A percentile compares a stretch with the other conserved stretches of the same genome.
Evolutionary conservation across 2,888 invertebrate genomes (phyloP).

Genomic region (Dyspetes luteomarginatus): DNA sequence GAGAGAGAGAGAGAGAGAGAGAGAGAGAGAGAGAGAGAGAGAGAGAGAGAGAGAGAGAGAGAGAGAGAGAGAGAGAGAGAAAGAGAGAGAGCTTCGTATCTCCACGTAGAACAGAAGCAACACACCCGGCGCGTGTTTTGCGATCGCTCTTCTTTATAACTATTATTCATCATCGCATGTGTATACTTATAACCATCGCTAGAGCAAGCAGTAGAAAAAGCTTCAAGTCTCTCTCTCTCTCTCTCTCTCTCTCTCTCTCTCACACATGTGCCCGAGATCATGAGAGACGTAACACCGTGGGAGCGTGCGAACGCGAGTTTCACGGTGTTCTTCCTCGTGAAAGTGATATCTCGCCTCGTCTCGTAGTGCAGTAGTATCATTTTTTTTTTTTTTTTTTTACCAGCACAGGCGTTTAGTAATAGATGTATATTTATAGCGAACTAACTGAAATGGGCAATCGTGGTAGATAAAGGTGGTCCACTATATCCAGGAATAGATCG

Average conservation of each 20-base stretch:
- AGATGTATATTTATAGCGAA: not conserved
- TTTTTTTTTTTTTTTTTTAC: not conserved
- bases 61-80: too few relatives aligned
- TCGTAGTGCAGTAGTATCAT: constrained; percentile 27
- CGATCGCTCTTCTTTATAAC: not conserved
- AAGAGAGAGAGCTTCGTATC: too few relatives aligned
- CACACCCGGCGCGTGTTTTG: constrained; percentile 36
- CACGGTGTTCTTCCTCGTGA: constrained; percentile 79
- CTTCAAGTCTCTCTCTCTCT: not conserved
- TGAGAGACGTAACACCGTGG: constrained; percentile 78
- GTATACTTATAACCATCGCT: constrained; percentile 1
- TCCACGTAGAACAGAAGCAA: constrained; percentile 2
- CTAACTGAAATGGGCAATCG: not conserved
- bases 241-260: not conserved
- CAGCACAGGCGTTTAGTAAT: not conserved
- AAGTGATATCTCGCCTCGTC: constrained; percentile 75
- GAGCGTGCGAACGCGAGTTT: constrained; percentile 76
- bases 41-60: too few relatives aligned
- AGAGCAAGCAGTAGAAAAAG: not conserved
- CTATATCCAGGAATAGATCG: too few relatives aligned
- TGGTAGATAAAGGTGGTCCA: not conserved
- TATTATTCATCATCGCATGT: constrained; percentile 36
- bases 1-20: too few relatives aligned
- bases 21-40: too few relatives aligned
- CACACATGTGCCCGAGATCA: constrained; percentile 37